phyloP scores from a whole-genome alignment of 2,888 invertebrate genomes.

The Pollenia labialis region DNA sequence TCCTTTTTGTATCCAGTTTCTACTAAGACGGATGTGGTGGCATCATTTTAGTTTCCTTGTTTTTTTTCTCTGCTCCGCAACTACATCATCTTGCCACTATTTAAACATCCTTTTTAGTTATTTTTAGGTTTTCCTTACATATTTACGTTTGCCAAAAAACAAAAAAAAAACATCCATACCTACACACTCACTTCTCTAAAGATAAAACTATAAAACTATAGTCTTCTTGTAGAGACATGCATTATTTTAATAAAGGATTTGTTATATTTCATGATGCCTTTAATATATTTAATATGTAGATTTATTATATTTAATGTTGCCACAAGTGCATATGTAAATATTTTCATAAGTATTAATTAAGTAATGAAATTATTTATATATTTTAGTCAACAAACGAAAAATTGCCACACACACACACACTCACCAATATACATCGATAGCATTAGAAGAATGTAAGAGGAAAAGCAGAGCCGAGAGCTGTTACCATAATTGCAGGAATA shows the following conservation, averaged over 20 bases:
- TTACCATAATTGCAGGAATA: not conserved
- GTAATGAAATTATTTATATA: slow-evolving; percentile 48
- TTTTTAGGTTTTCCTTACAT: slow-evolving; percentile 23
- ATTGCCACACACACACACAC: too few species aligned
- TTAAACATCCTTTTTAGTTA: slow-evolving; percentile 2
- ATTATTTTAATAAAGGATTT: slow-evolving; percentile 67
- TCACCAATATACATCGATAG: too few species aligned
- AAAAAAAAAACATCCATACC: not conserved
- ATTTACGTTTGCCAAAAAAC: slow-evolving; percentile 40
- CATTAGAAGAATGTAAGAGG: too few species aligned
- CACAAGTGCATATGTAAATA: slow-evolving; percentile 62
- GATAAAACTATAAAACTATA: slow-evolving; percentile 14
- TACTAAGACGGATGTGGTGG: slow-evolving; percentile 46
- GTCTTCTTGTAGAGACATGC: slow-evolving; percentile 24
- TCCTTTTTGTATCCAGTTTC: not conserved
- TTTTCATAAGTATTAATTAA: slow-evolving; percentile 67
- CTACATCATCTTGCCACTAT: slow-evolving; percentile 38
- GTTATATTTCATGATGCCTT: slow-evolving; percentile 60
- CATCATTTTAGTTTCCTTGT: slow-evolving; percentile 48
- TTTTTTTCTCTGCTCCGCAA: not conserved
- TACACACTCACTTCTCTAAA: not conserved
- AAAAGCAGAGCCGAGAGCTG: too few species aligned
- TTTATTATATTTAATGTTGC: slow-evolving; percentile 61
- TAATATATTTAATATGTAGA: slow-evolving; percentile 62
- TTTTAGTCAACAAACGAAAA: not conserved